phyloP scores from a whole-genome alignment of 2,888 invertebrate genomes.

The Caradrina clavipalpis region DNA sequence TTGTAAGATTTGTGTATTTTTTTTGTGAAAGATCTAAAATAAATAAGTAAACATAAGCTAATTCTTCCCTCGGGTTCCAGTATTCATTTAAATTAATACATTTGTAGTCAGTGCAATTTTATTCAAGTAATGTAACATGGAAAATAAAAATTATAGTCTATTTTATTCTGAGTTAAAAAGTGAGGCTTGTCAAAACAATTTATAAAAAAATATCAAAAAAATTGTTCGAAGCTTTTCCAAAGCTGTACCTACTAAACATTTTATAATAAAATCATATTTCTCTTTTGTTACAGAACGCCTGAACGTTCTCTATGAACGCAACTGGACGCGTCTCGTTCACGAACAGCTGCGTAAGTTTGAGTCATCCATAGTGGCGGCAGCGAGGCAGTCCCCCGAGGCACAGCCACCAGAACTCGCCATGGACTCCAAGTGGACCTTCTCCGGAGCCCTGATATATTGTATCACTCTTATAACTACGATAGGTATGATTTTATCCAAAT shows the following conservation, averaged over 20 bases:
- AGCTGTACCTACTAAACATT: neutral
- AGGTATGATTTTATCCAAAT: slow-evolving; percentile 90
- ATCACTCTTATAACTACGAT: slow-evolving; percentile 97
- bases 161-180: no score
- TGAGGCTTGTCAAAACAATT: no score
- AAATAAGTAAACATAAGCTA: no score
- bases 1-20: no score
- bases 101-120: no score
- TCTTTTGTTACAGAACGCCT: slow-evolving; percentile 92
- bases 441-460: slow-evolving; percentile 95
- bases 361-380: slow-evolving; percentile 94
- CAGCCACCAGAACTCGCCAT: slow-evolving; percentile 85
- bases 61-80: no score
- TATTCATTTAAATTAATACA: no score
- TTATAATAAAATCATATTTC: neutral
- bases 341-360: slow-evolving; percentile 95
- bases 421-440: slow-evolving; percentile 94
- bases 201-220: neutral
- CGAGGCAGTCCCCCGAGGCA: slow-evolving; percentile 88
- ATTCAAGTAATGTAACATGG: no score
- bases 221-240: neutral
- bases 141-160: no score
- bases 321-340: slow-evolving; percentile 95
- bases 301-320: slow-evolving; percentile 95
- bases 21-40: no score